A percentile compares a stretch with the other conserved stretches of the same genome.
phyloP scores from a whole-genome alignment of 1,140 invertebrate genomes.

The Ceratosolen fusciceps region DNA sequence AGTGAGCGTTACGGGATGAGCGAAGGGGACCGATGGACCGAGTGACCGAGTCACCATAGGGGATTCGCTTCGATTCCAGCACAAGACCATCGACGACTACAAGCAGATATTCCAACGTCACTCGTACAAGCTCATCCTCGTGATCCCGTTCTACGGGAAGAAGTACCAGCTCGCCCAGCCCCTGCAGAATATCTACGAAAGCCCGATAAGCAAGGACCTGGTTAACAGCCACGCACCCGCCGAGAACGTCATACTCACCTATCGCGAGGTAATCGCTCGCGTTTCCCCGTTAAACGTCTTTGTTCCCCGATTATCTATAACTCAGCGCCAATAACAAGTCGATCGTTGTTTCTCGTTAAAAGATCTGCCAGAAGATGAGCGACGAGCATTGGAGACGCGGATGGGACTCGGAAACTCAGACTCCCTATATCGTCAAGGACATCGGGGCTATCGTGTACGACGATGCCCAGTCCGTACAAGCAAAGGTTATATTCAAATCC shows the following conservation, averaged over 20 bases:
- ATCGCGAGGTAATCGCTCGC: neutral
- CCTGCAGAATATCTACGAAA: constrained; percentile 3
- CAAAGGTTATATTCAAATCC: constrained; percentile 26
- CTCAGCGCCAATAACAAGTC: too few relatives aligned
- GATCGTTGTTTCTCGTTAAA: too few relatives aligned
- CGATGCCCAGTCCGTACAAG: constrained; percentile 19
- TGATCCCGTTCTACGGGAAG: constrained; percentile 41
- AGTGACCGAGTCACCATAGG: too few relatives aligned
- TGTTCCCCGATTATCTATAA: too few relatives aligned
- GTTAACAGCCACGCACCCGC: neutral
- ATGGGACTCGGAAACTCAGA: constrained; percentile 2
- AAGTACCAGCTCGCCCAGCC: neutral
- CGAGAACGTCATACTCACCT: neutral
- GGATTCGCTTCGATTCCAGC: neutral
- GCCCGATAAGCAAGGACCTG: constrained; percentile 11
- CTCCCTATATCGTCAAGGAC: constrained; percentile 23
- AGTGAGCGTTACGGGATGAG: too few relatives aligned
- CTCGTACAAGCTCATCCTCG: constrained; percentile 23
- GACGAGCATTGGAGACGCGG: neutral
- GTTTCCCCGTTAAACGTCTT: too few relatives aligned
- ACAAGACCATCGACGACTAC: constrained; percentile 15
- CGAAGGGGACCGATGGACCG: too few relatives aligned
- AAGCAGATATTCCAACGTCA: neutral
- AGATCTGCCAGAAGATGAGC: constrained; percentile 35
- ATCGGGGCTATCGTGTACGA: constrained; percentile 19